Percentiles rank a stretch among this genome's conserved stretches.
phyloP scores from a whole-genome alignment of 2,113 vertebrate genomes.

The Cygnus atratus region DNA sequence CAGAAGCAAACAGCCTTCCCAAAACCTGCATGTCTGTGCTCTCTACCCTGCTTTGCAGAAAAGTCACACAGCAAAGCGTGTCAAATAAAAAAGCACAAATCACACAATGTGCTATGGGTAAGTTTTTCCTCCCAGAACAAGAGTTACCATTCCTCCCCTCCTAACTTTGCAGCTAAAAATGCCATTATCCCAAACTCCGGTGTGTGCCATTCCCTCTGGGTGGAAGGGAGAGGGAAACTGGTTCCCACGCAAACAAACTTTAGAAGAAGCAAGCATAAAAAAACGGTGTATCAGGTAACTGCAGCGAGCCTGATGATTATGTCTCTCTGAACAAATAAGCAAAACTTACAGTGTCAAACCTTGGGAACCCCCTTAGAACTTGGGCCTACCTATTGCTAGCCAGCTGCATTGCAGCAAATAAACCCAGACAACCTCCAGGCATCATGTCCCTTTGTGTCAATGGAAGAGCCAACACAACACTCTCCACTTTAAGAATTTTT shows the following conservation, averaged over 20 bases:
- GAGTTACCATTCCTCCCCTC: no score
- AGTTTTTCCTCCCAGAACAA: not conserved
- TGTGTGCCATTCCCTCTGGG: not conserved
- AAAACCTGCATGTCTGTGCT: fast-evolving
- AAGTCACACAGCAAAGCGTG: fast-evolving
- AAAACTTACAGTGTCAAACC: not conserved
- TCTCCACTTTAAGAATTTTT: not conserved
- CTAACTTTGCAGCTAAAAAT: not conserved
- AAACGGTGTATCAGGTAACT: not conserved
- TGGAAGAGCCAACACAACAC: not conserved
- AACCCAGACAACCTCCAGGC: not conserved
- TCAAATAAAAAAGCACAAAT: not conserved
- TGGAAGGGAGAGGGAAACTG: not conserved
- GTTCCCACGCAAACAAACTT: not conserved
- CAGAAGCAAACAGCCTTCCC: not conserved
- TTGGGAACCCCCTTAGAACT: not conserved
- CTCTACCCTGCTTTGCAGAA: not conserved
- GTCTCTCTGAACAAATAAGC: not conserved
- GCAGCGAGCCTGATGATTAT: not conserved
- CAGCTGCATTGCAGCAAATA: not conserved
- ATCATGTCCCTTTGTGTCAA: fast-evolving
- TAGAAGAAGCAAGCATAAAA: not conserved
- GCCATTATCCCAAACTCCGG: not conserved
- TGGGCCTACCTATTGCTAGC: not conserved
- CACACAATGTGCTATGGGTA: not conserved